Evolutionary conservation across 2,113 vertebrate species (phyloP).

Genomic region (cat (Felis catus)): DNA sequence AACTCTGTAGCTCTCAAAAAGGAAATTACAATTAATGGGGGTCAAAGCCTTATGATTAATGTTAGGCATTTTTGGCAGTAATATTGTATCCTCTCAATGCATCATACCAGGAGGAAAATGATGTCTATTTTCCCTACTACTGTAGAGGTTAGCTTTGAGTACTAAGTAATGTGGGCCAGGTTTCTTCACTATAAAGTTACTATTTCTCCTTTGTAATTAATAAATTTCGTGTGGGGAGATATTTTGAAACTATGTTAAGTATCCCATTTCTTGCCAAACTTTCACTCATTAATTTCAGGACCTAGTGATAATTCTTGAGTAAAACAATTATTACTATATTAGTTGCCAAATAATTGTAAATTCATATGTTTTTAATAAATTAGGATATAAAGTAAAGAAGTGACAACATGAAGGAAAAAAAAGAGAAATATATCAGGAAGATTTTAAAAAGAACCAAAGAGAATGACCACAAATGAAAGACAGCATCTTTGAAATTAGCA

Average conservation of each 20-base stretch:
- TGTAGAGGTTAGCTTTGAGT: not conserved
- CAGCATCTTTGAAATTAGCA: not conserved
- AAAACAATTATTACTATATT: not conserved
- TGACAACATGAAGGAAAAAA: not conserved
- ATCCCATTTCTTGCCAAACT: not conserved
- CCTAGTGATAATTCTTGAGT: not conserved
- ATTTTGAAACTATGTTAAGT: constrained; percentile 5
- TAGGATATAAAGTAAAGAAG: not conserved
- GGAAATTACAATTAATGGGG: not conserved
- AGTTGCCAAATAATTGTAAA: not conserved
- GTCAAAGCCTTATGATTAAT: not conserved
- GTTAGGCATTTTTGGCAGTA: not conserved
- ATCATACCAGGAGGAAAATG: not conserved
- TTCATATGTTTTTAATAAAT: not conserved
- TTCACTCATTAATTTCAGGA: not conserved
- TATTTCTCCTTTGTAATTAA: not conserved
- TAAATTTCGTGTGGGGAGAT: not conserved
- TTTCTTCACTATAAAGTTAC: not conserved
- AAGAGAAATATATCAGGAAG: not conserved
- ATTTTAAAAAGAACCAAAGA: constrained; percentile 1
- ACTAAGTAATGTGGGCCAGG: not conserved
- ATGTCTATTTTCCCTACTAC: not conserved
- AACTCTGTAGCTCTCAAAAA: not conserved
- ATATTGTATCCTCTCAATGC: not conserved
- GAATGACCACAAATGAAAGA: not conserved